phyloP scores from a whole-genome alignment of 2,888 invertebrate genomes.

The Argyresthia goedartella region DNA sequence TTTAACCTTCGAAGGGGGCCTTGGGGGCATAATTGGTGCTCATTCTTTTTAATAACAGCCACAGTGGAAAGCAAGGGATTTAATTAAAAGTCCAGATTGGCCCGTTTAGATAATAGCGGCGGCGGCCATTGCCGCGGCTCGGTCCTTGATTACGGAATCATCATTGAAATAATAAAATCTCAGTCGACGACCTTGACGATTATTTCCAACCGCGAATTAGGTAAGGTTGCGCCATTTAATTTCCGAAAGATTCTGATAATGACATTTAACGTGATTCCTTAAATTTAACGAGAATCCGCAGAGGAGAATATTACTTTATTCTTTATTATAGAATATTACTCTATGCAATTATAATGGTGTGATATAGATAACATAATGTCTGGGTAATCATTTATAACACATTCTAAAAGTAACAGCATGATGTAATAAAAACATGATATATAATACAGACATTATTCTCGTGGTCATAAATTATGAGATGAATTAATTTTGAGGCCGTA shows the following conservation, averaged over 20 bases:
- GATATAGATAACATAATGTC: too few species aligned
- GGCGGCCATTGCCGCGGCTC: slow-evolving; percentile 23
- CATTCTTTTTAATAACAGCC: slow-evolving; percentile 26
- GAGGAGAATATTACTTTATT: too few species aligned
- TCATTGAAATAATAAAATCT: slow-evolving; percentile 19
- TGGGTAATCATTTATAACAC: too few species aligned
- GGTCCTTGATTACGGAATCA: slow-evolving; percentile 25
- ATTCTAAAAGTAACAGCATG: too few species aligned
- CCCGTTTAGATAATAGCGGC: slow-evolving; percentile 32
- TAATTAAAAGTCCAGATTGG: slow-evolving; percentile 44
- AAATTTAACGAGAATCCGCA: too few species aligned
- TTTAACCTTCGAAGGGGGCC: slow-evolving; percentile 11
- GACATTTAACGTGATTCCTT: slow-evolving; percentile 1
- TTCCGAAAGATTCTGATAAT: slow-evolving; percentile 7
- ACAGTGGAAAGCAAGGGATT: slow-evolving; percentile 33
- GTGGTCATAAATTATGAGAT: too few species aligned
- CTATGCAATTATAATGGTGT: too few species aligned
- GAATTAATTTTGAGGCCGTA: too few species aligned
- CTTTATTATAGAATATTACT: too few species aligned
- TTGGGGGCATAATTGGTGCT: slow-evolving; percentile 21
- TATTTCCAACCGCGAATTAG: slow-evolving; percentile 19
- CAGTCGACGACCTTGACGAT: slow-evolving; percentile 24
- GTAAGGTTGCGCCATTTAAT: slow-evolving; percentile 14
- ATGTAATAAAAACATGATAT: too few species aligned
- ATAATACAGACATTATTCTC: too few species aligned